These are phyloP conservation scores for Galaxea fascicularis DNA, from an alignment of 92 coral and sea anemone species.

Conservation along the genomic window DNA sequence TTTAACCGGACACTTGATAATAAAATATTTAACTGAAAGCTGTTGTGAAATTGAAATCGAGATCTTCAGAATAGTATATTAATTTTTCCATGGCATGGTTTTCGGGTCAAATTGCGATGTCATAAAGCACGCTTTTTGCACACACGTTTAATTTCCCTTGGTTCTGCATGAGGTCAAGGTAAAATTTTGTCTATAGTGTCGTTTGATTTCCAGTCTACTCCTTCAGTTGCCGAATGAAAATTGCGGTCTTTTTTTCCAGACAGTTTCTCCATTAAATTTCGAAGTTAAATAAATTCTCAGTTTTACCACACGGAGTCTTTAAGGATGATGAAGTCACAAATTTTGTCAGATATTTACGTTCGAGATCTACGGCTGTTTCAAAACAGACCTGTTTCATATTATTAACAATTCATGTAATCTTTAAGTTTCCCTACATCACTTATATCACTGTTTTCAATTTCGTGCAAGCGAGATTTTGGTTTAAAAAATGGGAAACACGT, in stretches of 20 bases:
- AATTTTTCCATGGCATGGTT: too few species aligned
- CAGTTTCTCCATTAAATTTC: too few species aligned
- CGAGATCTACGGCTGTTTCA: neutral
- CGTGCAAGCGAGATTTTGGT: neutral
- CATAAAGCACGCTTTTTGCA: too few species aligned
- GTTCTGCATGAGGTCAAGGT: too few species aligned
- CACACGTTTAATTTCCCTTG: too few species aligned
- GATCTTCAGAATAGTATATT: neutral
- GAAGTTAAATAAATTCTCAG: neutral
- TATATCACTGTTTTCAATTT: neutral
- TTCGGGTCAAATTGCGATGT: too few species aligned
- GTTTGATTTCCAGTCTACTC: too few species aligned
- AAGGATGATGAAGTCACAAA: too few species aligned
- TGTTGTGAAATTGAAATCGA: neutral
- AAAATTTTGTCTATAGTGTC: too few species aligned
- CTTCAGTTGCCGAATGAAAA: too few species aligned
- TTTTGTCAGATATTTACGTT: neutral
- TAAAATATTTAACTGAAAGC: neutral
- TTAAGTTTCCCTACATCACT: conserved; percentile 6
- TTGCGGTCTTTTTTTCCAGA: too few species aligned
- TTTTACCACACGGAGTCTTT: neutral
- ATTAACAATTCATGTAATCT: conserved; percentile 41
- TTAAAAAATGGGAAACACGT: neutral
- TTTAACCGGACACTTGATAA: neutral
- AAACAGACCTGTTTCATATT: conserved; percentile 49